Conservation (phyloP, 2,888 invertebrate genomes). For the Anoplius nigerrimus region DNA sequence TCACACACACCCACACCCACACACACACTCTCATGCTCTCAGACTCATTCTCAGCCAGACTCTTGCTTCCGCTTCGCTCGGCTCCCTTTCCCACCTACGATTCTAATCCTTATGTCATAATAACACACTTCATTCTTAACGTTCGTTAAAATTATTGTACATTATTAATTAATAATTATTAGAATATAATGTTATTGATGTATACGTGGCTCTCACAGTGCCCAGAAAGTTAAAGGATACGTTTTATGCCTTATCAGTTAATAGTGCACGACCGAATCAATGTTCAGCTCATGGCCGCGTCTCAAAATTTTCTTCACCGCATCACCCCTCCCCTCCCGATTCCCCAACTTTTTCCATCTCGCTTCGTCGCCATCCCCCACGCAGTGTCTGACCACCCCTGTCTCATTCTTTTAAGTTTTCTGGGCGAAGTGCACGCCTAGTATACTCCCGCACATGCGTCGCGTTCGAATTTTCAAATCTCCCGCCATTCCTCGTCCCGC, state of each 20-base stretch:
- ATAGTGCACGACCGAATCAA: background rate
- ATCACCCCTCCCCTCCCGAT: background rate
- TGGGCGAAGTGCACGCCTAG: constrained; percentile 42
- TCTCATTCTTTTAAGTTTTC: background rate
- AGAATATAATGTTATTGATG: constrained; percentile 70
- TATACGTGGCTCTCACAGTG: constrained; percentile 43
- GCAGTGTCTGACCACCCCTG: background rate
- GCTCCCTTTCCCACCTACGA: background rate
- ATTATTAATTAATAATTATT: constrained; percentile 69
- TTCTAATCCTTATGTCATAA: no score
- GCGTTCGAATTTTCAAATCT: background rate
- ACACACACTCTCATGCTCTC: no score
- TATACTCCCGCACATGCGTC: constrained; percentile 11
- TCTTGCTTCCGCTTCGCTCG: background rate
- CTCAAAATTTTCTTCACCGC: background rate
- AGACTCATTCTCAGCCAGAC: background rate
- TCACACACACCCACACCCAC: no score
- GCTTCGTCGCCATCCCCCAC: no score
- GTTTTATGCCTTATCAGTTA: background rate
- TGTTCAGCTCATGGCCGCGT: background rate
- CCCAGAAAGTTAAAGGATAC: constrained; percentile 5
- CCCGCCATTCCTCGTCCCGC: no score
- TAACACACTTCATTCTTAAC: constrained; percentile 42
- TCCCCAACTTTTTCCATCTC: no score
- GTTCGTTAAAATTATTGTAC: constrained; percentile 70